A percentile compares a stretch with the other conserved stretches of the same genome.
Conservation (phyloP, 2,113 vertebrate species). For the Grammomys dolichurus region DNA sequence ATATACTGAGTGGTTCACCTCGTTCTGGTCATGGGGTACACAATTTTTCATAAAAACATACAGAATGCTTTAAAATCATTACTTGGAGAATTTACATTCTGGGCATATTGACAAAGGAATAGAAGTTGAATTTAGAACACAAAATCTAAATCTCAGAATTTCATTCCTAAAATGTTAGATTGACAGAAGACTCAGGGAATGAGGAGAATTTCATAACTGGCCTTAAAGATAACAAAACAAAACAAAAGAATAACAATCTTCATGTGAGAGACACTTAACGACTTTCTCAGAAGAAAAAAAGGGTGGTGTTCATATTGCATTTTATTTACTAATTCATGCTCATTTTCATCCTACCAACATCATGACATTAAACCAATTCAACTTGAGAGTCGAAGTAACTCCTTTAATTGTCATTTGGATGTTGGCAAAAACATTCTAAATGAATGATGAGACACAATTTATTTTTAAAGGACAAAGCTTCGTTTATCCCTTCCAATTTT, state of each 20-base stretch:
- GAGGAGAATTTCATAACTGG: not conserved
- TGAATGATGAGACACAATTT: conserved; percentile 1
- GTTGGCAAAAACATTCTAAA: not conserved
- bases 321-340: not conserved
- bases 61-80: not conserved
- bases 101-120: not conserved
- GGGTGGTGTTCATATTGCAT: conserved; percentile 1
- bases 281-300: not conserved
- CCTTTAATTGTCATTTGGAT: not conserved
- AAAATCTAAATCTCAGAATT: not conserved
- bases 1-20: not conserved
- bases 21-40: not conserved
- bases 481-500: not conserved
- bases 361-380: not conserved
- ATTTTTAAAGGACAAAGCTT: not conserved
- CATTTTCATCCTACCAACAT: not conserved
- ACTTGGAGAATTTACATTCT: not conserved
- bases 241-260: not conserved
- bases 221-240: not conserved
- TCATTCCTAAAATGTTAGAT: conserved; percentile 6
- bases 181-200: not conserved
- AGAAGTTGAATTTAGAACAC: not conserved
- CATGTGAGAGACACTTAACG: not conserved
- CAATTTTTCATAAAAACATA: conserved; percentile 11
- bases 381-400: not conserved